These are phyloP conservation scores for Garra rufa DNA, from an alignment of 2,113 vertebrate genomes.

Conservation along the genomic window DNA sequence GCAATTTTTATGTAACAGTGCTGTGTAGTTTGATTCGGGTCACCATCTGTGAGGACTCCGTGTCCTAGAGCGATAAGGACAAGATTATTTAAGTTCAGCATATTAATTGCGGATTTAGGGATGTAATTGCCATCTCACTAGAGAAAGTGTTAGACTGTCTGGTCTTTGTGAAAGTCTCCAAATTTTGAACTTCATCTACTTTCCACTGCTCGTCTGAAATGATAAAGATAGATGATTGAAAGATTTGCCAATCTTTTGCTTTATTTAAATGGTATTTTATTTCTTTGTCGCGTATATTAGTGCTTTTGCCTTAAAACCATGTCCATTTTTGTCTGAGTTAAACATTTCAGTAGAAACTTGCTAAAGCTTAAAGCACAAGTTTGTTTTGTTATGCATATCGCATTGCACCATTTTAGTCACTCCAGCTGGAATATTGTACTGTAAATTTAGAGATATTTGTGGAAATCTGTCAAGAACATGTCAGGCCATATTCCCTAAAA, in stretches of 20 bases:
- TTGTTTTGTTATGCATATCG: not conserved
- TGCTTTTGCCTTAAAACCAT: not conserved
- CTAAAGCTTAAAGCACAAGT: not conserved
- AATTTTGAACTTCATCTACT: too few species aligned
- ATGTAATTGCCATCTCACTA: not conserved
- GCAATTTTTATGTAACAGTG: constrained; percentile 17
- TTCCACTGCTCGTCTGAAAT: too few species aligned
- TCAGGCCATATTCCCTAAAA: not conserved
- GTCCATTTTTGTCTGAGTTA: not conserved
- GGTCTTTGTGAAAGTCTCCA: not conserved
- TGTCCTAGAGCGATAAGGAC: constrained; percentile 19
- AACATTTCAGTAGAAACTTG: constrained; percentile 11
- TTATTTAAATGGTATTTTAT: not conserved
- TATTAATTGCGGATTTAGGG: not conserved
- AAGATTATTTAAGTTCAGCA: constrained; percentile 4
- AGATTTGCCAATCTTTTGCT: not conserved
- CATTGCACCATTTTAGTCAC: constrained; percentile 2
- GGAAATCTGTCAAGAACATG: not conserved
- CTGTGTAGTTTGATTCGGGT: constrained; percentile 37
- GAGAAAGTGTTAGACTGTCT: not conserved
- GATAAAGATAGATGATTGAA: too few species aligned
- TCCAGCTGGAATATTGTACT: constrained; percentile 4
- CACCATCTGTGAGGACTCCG: constrained; percentile 38
- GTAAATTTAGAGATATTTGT: not conserved
- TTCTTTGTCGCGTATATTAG: not conserved